Evolutionary conservation across 1,140 invertebrate species (phyloP), one percentile per base, ranked within the genome.

Genomic region (Eriosoma lanigerum): DNA sequence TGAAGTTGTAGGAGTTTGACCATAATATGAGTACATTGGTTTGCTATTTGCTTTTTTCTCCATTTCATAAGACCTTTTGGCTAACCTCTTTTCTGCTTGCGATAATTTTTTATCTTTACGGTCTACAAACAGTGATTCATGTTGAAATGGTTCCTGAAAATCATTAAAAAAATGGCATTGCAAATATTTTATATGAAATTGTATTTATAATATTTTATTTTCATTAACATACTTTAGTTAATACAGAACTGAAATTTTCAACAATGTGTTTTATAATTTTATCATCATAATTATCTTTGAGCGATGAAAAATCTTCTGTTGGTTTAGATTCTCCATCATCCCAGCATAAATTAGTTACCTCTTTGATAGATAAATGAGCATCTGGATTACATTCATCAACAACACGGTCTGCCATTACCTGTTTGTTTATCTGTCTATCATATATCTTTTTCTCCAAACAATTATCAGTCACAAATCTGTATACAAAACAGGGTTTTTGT

Each of bases 351-450:
- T 94, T 96, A 50, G 95, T 97, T 4, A 98, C 93, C 84, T 99
- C 96, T 87, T 96, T 97, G 84, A 94, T 91, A 0, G 94, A 96
- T 6, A 99, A 89, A 85, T 98, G 95, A 17, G 96, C 95, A 84
- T 99, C 96, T 0, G 97, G 96, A 87, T 98, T 97, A 83, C 96
- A 93, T 86, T 99, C 97, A 87, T 99, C 98, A 0, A 99, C 95
- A 4, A 99, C 96, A 29, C 97, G 89, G 87, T 99, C 96, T 0
- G 96, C 93, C 93, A 99, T 98, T 84, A 93, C 93, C 87, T 98
- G 95, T 84, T 99, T 99, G 84, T 96, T 97, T 68, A 99, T 95
- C 87, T 99, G 98, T 80, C 98, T 87, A 85, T 99, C 97, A 85
- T 99, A 99, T 82, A 99, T 99, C 85, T 97, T 96, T 85, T 96